phyloP scores from a whole-genome alignment of 2,113 vertebrate genomes.

The Sceloporus undulatus region DNA sequence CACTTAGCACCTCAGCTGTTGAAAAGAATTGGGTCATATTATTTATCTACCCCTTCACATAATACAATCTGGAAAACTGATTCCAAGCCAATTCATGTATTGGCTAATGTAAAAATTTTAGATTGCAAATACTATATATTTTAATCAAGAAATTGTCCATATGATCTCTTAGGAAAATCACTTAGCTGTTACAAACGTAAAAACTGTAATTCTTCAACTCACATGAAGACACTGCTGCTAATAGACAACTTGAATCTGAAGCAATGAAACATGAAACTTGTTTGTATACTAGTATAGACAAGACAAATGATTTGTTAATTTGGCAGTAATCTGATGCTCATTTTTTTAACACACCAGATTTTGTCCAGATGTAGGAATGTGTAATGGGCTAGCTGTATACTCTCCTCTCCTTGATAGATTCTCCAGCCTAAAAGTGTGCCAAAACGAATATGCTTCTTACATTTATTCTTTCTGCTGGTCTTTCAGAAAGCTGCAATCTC shows the following conservation, averaged over 20 bases:
- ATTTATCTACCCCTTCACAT: neutral
- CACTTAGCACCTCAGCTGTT: constrained; percentile 95
- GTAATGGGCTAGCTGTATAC: no score
- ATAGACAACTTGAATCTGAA: neutral
- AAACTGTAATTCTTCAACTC: neutral
- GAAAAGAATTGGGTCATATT: neutral
- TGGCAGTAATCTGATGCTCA: neutral
- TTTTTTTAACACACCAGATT: neutral
- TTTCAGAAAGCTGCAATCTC: no score
- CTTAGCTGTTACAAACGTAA: neutral
- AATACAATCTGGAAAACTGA: neutral
- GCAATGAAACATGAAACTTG: neutral
- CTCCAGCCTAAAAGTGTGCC: neutral
- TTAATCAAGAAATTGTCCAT: neutral
- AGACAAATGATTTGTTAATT: neutral
- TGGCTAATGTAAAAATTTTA: neutral
- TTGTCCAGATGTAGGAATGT: neutral
- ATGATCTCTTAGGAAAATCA: neutral
- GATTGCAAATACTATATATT: neutral
- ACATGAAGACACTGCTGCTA: neutral
- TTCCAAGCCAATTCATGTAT: neutral
- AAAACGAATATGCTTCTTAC: no score
- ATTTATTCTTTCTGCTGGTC: neutral
- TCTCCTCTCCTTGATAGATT: no score
- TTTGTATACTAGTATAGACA: neutral